phyloP scores from a whole-genome alignment of 1,140 invertebrate species.

The Lasioglossum baleicum region DNA sequence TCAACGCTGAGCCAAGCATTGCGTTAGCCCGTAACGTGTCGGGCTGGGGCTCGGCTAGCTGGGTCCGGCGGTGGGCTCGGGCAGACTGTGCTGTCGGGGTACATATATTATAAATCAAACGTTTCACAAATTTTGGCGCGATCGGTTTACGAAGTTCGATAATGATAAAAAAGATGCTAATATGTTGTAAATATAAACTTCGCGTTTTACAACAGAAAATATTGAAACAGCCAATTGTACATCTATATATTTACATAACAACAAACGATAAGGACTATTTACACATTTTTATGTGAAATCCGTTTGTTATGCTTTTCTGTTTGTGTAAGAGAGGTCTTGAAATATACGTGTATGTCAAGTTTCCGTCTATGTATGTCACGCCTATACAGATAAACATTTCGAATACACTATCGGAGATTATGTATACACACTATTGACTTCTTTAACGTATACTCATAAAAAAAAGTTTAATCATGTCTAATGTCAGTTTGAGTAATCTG shows the following conservation, averaged over 20 bases:
- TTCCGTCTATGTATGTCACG: neutral
- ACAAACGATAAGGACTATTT: neutral
- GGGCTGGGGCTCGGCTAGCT: too few relatives aligned
- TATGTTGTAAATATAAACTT: too few relatives aligned
- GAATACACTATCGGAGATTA: neutral
- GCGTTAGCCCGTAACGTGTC: too few relatives aligned
- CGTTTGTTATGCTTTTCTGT: neutral
- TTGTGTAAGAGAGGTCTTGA: neutral
- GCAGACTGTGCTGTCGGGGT: too few relatives aligned
- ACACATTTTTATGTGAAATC: neutral
- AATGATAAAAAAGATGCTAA: too few relatives aligned
- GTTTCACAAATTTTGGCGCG: too few relatives aligned
- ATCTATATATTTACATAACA: too few relatives aligned
- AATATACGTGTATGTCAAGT: neutral
- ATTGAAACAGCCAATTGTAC: neutral
- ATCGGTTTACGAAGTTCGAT: too few relatives aligned
- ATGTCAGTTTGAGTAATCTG: slow-evolving; percentile 22
- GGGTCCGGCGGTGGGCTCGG: too few relatives aligned
- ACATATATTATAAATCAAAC: too few relatives aligned
- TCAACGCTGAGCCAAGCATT: too few relatives aligned
- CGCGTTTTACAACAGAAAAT: neutral
- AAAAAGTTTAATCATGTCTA: slow-evolving; percentile 43
- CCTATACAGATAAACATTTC: neutral
- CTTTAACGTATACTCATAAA: slow-evolving; percentile 11
- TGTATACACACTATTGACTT: neutral